Evolutionary conservation across 2,113 vertebrate species (phyloP).

Genomic region (Lipophrys pholis): DNA sequence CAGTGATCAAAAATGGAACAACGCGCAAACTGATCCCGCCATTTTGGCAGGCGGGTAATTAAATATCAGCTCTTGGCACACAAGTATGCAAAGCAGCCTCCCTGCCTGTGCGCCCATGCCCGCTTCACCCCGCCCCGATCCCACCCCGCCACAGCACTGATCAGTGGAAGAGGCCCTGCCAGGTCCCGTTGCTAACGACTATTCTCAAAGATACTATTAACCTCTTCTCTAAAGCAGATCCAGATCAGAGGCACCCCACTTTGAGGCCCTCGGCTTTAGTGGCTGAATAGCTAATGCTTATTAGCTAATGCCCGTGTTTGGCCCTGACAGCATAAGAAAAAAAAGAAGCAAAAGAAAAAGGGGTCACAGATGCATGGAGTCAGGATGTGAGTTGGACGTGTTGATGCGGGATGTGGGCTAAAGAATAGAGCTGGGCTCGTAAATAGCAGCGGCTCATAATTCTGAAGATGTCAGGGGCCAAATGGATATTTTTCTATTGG

Average conservation of each 20-base stretch:
- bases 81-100: conserved; percentile 56
- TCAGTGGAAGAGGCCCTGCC: conserved; percentile 45
- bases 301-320: conserved; percentile 37
- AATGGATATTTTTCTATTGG: conserved; percentile 70
- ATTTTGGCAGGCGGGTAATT: conserved; percentile 70
- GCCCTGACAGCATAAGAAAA: background rate
- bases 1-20: conserved; percentile 63
- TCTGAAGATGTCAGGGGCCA: conserved; percentile 67
- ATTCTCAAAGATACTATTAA: conserved; percentile 72
- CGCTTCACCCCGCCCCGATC: conserved; percentile 2
- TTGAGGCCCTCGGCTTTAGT: conserved; percentile 38
- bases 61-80: conserved; percentile 72
- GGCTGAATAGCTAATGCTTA: conserved; percentile 38
- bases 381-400: conserved; percentile 22
- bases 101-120: conserved; percentile 7
- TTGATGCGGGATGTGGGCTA: conserved; percentile 18
- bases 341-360: background rate
- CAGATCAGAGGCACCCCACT: conserved; percentile 49
- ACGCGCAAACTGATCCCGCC: conserved; percentile 53
- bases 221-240: conserved; percentile 53
- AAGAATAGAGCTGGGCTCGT: conserved; percentile 50
- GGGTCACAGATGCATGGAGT: conserved; percentile 35
- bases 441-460: conserved; percentile 70
- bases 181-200: conserved; percentile 47
- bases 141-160: conserved; percentile 33